Conservation (phyloP, 1,140 invertebrate species). For the Trissolcus basalis region DNA sequence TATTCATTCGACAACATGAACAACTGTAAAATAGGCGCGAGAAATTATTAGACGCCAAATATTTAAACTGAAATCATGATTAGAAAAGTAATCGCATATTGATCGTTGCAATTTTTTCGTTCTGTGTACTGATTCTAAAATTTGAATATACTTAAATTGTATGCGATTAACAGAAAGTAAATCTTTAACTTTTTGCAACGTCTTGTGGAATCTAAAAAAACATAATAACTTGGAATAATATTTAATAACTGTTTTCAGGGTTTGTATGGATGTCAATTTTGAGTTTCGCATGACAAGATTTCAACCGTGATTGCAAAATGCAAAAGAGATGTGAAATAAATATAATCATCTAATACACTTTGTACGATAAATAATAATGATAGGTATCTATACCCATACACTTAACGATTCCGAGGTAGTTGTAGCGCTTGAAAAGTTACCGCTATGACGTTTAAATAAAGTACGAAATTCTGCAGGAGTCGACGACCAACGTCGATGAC, state of each 20-base stretch:
- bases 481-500: slow-evolving; percentile 73
- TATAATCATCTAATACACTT: slow-evolving; percentile 10
- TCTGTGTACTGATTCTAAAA: no score
- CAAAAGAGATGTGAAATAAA: slow-evolving; percentile 13
- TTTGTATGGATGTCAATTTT: no score
- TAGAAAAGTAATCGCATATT: no score
- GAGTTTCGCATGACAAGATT: no score
- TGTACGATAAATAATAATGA: background rate
- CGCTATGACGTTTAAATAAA: slow-evolving; percentile 67
- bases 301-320: slow-evolving; percentile 12
- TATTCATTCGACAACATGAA: no score
- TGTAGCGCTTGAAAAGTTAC: slow-evolving; percentile 62
- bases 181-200: slow-evolving; percentile 12
- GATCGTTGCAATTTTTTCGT: no score
- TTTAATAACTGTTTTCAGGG: no score
- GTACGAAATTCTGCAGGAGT: slow-evolving; percentile 70
- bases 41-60: no score
- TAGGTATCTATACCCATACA: slow-evolving; percentile 70
- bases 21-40: no score
- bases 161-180: slow-evolving; percentile 6
- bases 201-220: background rate
- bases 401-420: slow-evolving; percentile 68
- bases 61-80: no score
- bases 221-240: no score
- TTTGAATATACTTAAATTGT: background rate